phyloP scores from a whole-genome alignment of 1,140 invertebrate genomes.

The Camponotus pennsylvanicus region DNA sequence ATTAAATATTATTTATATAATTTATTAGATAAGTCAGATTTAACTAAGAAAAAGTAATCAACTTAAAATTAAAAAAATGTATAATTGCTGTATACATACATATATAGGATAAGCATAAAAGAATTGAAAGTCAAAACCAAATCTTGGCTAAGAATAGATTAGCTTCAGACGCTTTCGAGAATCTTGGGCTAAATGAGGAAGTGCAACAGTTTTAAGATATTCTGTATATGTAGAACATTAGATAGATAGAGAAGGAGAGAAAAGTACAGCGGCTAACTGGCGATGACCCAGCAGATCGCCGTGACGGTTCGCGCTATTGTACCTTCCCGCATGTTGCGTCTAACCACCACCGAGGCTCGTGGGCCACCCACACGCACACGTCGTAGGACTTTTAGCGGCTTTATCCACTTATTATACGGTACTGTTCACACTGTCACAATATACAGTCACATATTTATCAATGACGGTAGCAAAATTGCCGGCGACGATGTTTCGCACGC shows the following conservation, averaged over 20 bases:
- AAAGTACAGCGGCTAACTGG: slow-evolving; percentile 77
- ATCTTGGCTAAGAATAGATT: slow-evolving; percentile 15
- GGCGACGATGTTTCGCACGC: neutral
- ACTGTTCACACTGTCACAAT: slow-evolving; percentile 63
- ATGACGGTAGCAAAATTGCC: neutral
- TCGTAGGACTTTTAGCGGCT: slow-evolving; percentile 61
- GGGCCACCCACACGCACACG: slow-evolving; percentile 64
- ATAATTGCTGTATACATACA: neutral
- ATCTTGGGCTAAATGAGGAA: slow-evolving; percentile 15
- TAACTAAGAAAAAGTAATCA: neutral
- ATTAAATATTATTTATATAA: neutral
- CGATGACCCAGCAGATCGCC: slow-evolving; percentile 75
- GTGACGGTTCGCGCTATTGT: slow-evolving; percentile 74
- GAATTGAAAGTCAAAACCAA: neutral
- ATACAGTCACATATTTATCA: slow-evolving; percentile 41
- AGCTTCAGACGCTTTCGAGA: neutral
- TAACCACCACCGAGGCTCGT: slow-evolving; percentile 72
- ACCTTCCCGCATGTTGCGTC: slow-evolving; percentile 78
- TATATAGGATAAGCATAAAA: too few relatives aligned
- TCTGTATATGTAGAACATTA: slow-evolving; percentile 52
- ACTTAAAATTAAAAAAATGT: neutral
- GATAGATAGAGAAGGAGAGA: slow-evolving; percentile 72
- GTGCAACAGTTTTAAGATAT: slow-evolving; percentile 44
- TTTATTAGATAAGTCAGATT: neutral
- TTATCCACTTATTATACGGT: slow-evolving; percentile 66